phyloP scores from a whole-genome alignment of 1,140 invertebrate species.

The Bombus fervidus region DNA sequence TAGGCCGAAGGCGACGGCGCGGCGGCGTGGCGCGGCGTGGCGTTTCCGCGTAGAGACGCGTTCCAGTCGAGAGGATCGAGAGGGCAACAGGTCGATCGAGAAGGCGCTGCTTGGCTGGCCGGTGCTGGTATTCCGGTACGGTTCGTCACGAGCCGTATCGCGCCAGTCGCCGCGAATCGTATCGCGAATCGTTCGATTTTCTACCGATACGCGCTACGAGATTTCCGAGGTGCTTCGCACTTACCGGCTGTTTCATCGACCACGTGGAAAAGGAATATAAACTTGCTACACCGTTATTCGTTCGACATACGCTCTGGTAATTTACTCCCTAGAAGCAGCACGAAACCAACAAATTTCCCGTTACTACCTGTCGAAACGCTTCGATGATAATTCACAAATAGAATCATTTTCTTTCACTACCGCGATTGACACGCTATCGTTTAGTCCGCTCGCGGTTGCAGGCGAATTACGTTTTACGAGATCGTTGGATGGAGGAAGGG shows the following conservation, averaged over 20 bases:
- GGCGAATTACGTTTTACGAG: no score
- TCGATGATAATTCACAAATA: not conserved
- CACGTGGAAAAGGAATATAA: slow-evolving; percentile 64
- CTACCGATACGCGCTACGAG: not conserved
- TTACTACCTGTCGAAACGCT: not conserved
- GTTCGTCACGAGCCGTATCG: not conserved
- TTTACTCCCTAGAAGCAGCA: slow-evolving; percentile 53
- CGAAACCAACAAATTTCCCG: not conserved
- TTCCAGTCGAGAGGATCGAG: slow-evolving; percentile 38
- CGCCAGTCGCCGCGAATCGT: not conserved
- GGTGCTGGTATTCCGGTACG: not conserved
- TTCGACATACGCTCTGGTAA: slow-evolving; percentile 63
- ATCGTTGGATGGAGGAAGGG: no score
- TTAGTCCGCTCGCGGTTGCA: no score
- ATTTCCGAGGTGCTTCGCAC: not conserved
- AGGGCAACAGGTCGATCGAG: slow-evolving; percentile 36
- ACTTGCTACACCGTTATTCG: slow-evolving; percentile 60
- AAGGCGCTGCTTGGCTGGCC: not conserved
- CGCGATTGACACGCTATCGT: no score
- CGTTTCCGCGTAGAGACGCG: slow-evolving; percentile 25
- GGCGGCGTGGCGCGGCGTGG: not conserved
- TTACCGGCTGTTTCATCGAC: slow-evolving; percentile 1
- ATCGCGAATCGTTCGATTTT: not conserved
- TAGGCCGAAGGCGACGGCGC: not conserved
- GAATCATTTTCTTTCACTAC: not conserved